These are phyloP conservation scores for Spialia ferax DNA, from an alignment of 2,888 invertebrate species.

Conservation along the genomic window DNA sequence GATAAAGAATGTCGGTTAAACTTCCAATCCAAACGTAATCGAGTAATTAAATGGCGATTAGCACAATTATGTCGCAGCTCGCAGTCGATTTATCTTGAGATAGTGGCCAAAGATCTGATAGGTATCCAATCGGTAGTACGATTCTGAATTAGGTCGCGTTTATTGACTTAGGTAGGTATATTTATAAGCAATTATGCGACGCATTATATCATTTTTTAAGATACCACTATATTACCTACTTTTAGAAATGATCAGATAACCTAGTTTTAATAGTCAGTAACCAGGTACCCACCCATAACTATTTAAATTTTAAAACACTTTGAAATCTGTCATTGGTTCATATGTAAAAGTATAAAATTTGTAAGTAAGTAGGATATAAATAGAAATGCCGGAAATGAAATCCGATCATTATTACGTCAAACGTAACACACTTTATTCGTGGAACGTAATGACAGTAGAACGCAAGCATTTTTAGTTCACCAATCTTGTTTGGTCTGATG, in stretches of 20 bases:
- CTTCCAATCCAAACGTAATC: constrained; percentile 46
- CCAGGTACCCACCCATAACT: no score
- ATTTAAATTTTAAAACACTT: no score
- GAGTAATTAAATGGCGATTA: constrained; percentile 51
- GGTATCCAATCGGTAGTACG: constrained; percentile 40
- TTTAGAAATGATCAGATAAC: not conserved
- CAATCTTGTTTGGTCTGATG: not conserved
- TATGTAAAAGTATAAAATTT: no score
- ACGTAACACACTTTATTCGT: not conserved
- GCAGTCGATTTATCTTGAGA: constrained; percentile 51
- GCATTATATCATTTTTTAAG: not conserved
- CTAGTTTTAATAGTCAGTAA: not conserved
- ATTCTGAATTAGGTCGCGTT: constrained; percentile 11
- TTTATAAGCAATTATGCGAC: no score
- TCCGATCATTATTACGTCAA: not conserved
- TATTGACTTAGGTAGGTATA: no score
- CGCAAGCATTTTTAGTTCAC: not conserved
- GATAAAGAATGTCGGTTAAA: constrained; percentile 50
- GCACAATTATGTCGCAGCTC: constrained; percentile 44
- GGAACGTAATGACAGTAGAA: not conserved
- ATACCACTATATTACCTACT: constrained; percentile 2
- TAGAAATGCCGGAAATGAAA: not conserved
- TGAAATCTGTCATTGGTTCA: no score
- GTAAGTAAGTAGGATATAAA: no score
- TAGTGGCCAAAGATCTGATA: constrained; percentile 53